Conservation (phyloP, 2,797 vertebrate species). For the Myripristis murdjan region DNA sequence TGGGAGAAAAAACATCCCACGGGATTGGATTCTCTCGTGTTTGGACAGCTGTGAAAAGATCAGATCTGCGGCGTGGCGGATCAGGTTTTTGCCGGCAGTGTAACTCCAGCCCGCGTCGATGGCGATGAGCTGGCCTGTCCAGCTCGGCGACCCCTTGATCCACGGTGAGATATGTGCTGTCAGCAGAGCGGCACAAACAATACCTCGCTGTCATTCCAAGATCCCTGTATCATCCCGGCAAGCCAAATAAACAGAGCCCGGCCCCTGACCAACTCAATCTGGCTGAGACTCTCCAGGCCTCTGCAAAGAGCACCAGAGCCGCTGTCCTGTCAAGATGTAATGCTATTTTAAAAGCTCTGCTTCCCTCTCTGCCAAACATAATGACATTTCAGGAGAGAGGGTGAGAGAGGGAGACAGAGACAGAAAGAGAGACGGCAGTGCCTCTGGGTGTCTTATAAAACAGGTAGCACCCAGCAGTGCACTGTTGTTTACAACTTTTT, state of each 20-base stretch:
- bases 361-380: not conserved
- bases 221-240: not conserved
- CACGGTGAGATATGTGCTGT: conserved; percentile 6
- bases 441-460: not conserved
- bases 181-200: conserved; percentile 19
- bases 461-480: not conserved
- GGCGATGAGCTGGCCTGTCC: not conserved
- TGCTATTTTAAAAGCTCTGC: conserved; percentile 42
- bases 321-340: conserved; percentile 23
- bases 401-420: not conserved
- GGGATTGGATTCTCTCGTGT: not conserved
- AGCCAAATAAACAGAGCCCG: not conserved
- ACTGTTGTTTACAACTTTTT: not conserved
- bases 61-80: conserved; percentile 18
- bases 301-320: conserved; percentile 1
- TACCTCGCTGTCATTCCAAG: not conserved
- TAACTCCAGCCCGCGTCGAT: conserved; percentile 16
- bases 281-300: conserved; percentile 40
- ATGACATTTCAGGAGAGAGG: conserved; percentile 18
- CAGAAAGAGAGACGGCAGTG: conserved; percentile 5
- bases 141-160: not conserved
- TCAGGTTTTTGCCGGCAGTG: conserved; percentile 46
- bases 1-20: conserved; percentile 10
- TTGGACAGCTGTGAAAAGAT: conserved; percentile 41
- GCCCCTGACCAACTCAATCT: conserved; percentile 33